These are phyloP conservation scores for Seira musarum DNA, from an alignment of 2,888 invertebrate species.

Conservation along the genomic window DNA sequence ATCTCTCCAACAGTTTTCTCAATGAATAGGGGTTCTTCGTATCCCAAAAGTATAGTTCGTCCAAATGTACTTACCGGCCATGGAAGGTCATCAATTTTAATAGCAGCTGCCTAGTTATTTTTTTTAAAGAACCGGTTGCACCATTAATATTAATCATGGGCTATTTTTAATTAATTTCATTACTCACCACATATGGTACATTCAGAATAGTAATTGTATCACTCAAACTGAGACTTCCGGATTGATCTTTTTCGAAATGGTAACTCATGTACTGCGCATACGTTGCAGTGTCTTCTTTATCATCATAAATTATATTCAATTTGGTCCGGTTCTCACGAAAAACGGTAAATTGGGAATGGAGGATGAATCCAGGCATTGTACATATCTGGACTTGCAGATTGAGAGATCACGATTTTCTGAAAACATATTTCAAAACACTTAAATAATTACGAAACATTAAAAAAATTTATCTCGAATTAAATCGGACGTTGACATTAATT, in stretches of 20 bases:
- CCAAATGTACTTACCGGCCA: slow-evolving; percentile 26
- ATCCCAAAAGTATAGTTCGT: slow-evolving; percentile 13
- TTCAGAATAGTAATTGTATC: slow-evolving; percentile 42
- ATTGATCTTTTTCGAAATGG: slow-evolving; percentile 29
- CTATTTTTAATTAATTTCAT: background rate
- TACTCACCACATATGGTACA: slow-evolving; percentile 46
- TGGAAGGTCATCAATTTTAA: slow-evolving; percentile 23
- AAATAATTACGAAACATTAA: no score
- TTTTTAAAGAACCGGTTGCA: background rate
- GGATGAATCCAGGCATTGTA: slow-evolving; percentile 15
- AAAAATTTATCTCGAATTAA: no score
- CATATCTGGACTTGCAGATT: background rate
- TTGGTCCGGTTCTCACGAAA: slow-evolving; percentile 15
- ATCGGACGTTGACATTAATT: no score
- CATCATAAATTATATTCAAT: background rate
- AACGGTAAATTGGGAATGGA: slow-evolving; percentile 15
- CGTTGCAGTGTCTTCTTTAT: background rate
- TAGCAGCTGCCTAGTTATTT: slow-evolving; percentile 23
- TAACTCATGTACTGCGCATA: slow-evolving; percentile 35
- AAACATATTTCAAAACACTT: no score
- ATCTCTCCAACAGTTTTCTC: slow-evolving; percentile 49
- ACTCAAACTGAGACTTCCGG: slow-evolving; percentile 19
- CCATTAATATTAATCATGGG: background rate
- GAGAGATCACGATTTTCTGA: background rate
- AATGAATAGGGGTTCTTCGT: slow-evolving; percentile 46